A percentile compares a stretch with the other conserved stretches of the same genome.
These are phyloP conservation scores for Caranx melampygus DNA, from an alignment of 2,113 vertebrate species.

Conservation along the genomic window DNA sequence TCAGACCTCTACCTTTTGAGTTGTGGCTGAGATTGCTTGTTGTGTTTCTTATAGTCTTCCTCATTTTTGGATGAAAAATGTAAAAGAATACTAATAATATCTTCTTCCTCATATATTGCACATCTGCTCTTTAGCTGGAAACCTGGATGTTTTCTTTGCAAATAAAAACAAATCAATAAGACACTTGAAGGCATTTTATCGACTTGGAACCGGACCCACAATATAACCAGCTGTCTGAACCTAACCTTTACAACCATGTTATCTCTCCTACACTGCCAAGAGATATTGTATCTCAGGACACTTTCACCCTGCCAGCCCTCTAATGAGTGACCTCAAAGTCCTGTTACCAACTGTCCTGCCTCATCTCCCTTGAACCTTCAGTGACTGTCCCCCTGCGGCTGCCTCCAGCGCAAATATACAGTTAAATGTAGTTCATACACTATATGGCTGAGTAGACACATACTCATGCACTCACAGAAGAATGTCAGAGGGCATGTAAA, in stretches of 20 bases:
- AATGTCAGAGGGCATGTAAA: conserved; percentile 11
- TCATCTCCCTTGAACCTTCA: conserved; percentile 28
- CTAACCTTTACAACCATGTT: neutral
- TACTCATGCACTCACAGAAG: neutral
- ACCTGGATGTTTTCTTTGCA: neutral
- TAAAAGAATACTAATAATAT: neutral
- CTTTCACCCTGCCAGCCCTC: conserved; percentile 5
- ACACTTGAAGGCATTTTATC: neutral
- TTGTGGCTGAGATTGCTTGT: neutral
- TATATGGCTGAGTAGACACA: neutral
- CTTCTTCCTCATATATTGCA: neutral
- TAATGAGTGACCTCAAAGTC: conserved; percentile 46
- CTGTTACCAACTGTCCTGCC: conserved; percentile 17
- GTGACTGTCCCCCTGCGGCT: conserved; percentile 22
- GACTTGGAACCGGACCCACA: neutral
- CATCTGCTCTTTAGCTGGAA: neutral
- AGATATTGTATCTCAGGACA: neutral
- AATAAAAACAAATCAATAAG: neutral
- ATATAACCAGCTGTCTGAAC: neutral
- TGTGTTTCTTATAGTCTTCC: neutral
- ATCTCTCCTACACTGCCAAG: neutral
- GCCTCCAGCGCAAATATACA: conserved; percentile 3
- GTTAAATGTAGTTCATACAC: conserved; percentile 16
- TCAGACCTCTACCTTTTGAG: neutral
- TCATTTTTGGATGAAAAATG: neutral